Conservation (phyloP, 2,888 invertebrate genomes). For the Chironomus riparius region DNA sequence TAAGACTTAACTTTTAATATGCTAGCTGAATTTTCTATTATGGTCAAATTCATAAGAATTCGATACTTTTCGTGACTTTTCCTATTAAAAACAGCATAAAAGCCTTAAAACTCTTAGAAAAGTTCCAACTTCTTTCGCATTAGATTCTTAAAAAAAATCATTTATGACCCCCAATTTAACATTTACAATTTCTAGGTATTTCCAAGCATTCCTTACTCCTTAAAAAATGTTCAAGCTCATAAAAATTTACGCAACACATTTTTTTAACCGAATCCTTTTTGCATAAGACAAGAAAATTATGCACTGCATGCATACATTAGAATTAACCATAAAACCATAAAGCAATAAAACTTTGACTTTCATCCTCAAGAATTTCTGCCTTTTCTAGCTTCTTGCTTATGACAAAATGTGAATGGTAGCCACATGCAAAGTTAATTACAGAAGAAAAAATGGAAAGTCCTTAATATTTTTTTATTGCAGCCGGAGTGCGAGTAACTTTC, state of each 20-base stretch:
- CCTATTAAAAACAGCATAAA: too few species aligned
- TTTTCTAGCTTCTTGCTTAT: too few species aligned
- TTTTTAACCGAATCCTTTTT: background rate
- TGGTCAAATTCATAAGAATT: too few species aligned
- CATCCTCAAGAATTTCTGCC: too few species aligned
- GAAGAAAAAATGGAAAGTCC: background rate
- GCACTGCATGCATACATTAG: background rate
- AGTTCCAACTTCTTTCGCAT: background rate
- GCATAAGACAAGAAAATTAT: background rate
- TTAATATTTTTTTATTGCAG: background rate
- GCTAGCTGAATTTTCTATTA: too few species aligned
- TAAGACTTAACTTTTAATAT: too few species aligned
- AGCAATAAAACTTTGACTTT: constrained; percentile 7
- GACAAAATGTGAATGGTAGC: background rate
- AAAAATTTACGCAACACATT: background rate
- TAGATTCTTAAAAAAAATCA: background rate
- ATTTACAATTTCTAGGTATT: background rate
- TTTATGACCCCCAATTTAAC: background rate
- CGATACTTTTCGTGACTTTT: too few species aligned
- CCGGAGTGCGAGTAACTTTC: background rate
- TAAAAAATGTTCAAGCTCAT: background rate
- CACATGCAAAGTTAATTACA: constrained; percentile 1
- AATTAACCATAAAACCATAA: constrained; percentile 10
- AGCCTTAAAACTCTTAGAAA: background rate
- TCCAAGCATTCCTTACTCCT: too few species aligned